These are phyloP conservation scores for Hypomecis atomaria DNA, from an alignment of 2,888 invertebrate species.

Conservation along the genomic window DNA sequence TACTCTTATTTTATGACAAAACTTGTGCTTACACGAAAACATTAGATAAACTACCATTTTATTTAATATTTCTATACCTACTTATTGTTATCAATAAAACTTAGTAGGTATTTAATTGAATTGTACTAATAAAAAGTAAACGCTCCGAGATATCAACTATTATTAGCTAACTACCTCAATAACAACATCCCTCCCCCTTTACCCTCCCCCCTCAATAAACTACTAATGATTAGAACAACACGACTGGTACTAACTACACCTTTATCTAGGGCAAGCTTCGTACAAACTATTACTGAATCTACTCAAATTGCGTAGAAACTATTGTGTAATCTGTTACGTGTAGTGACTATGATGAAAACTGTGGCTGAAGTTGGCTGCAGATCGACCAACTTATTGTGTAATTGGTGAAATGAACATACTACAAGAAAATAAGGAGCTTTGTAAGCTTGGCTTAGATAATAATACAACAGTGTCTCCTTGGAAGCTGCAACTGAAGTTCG, in stretches of 20 bases:
- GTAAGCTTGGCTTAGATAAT: too few species aligned
- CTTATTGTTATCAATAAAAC: background rate
- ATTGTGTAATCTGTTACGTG: background rate
- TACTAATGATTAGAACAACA: constrained; percentile 16
- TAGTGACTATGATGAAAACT: background rate
- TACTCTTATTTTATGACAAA: too few species aligned
- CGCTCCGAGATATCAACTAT: constrained; percentile 11
- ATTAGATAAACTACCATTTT: too few species aligned
- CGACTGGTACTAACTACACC: background rate
- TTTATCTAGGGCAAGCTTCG: background rate
- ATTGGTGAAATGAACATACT: background rate
- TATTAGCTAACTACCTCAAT: constrained; percentile 19
- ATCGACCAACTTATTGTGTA: background rate
- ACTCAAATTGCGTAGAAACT: background rate
- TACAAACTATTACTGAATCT: background rate
- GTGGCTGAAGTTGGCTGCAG: constrained; percentile 4
- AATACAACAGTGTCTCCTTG: too few species aligned
- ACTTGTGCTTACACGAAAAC: too few species aligned
- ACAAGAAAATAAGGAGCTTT: too few species aligned
- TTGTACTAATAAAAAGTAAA: constrained; percentile 14
- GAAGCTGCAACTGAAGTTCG: constrained; percentile 1
- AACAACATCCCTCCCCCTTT: background rate
- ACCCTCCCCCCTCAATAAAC: background rate
- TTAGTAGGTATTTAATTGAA: background rate
- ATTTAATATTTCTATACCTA: background rate